Conservation (phyloP, 2,888 invertebrate species). For the Metallyticus violacea region DNA sequence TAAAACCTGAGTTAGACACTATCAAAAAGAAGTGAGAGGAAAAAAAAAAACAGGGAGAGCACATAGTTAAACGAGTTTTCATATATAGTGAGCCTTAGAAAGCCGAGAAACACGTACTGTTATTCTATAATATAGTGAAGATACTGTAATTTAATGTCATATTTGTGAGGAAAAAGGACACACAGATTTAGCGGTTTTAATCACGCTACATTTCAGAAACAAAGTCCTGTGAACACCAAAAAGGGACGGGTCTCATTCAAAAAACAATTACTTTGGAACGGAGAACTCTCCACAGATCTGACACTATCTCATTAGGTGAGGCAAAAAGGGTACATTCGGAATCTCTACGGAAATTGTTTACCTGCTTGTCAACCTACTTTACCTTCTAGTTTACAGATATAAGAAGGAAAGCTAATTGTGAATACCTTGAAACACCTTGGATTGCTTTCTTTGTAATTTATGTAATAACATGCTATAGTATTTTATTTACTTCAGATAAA, state of each 20-base stretch:
- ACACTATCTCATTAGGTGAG: neutral
- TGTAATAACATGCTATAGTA: too few species aligned
- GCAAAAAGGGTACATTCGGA: neutral
- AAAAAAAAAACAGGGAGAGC: too few species aligned
- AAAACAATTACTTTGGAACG: neutral
- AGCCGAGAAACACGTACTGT: neutral
- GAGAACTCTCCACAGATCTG: neutral
- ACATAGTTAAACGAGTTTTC: too few species aligned
- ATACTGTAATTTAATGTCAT: neutral
- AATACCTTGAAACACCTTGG: too few species aligned
- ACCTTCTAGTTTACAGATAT: too few species aligned
- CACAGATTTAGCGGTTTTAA: neutral
- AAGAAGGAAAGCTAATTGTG: too few species aligned
- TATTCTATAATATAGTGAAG: neutral
- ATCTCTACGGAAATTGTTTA: neutral
- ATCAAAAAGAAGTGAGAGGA: too few species aligned
- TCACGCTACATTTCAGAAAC: neutral
- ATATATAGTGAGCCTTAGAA: too few species aligned
- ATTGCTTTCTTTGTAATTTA: too few species aligned
- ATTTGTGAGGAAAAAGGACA: neutral
- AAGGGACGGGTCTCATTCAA: neutral
- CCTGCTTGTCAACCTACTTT: neutral
- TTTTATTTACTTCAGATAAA: too few species aligned
- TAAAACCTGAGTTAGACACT: too few species aligned
- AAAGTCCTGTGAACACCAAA: neutral